Evolutionary conservation across 2,888 invertebrate genomes (phyloP).

Genomic region (Chromoteleia sp.): DNA sequence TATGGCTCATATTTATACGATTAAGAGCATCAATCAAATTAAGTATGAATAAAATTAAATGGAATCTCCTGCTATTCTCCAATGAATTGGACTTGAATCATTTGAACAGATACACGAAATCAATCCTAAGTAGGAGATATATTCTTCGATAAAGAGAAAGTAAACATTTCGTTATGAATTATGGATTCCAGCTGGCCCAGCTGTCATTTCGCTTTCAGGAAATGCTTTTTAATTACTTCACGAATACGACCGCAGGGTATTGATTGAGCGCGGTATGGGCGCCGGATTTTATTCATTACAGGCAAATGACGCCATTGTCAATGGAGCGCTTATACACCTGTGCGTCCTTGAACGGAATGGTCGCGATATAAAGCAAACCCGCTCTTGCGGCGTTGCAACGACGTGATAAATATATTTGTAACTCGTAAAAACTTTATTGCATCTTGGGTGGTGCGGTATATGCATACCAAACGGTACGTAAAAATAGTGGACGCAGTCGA

Average conservation of each 20-base stretch:
- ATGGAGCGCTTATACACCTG: slow-evolving; percentile 52
- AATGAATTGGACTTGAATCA: too few species aligned
- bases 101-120: too few species aligned
- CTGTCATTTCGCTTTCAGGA: slow-evolving; percentile 55
- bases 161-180: slow-evolving; percentile 50
- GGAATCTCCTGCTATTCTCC: too few species aligned
- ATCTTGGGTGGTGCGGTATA: slow-evolving; percentile 62
- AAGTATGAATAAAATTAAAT: too few species aligned
- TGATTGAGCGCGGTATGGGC: slow-evolving; percentile 35
- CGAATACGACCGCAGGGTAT: slow-evolving; percentile 28
- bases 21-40: too few species aligned
- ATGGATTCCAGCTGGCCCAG: slow-evolving; percentile 61
- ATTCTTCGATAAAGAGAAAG: slow-evolving; percentile 44
- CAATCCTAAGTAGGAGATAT: slow-evolving; percentile 35
- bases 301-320: slow-evolving; percentile 32
- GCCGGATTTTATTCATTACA: slow-evolving; percentile 41
- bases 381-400: slow-evolving; percentile 48
- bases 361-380: slow-evolving; percentile 47
- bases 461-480: slow-evolving; percentile 43
- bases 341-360: slow-evolving; percentile 57
- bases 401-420: slow-evolving; percentile 70
- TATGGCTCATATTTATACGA: too few species aligned
- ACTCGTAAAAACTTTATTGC: slow-evolving; percentile 68
- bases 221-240: slow-evolving; percentile 48
- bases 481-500: slow-evolving; percentile 43